Conservation (phyloP, 2,888 invertebrate genomes). For the Pheosia tremula region DNA sequence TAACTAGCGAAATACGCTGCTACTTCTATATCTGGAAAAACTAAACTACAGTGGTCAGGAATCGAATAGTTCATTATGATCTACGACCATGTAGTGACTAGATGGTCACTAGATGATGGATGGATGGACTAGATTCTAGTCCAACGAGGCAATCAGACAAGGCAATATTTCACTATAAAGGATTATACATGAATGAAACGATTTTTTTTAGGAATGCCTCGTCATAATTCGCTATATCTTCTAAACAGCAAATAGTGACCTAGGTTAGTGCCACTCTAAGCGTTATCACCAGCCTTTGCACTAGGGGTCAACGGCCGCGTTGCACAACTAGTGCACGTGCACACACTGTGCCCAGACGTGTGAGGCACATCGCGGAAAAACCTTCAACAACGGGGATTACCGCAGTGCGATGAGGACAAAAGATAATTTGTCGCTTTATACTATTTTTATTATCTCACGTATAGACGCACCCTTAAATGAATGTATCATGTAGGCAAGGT, state of each 20-base stretch:
- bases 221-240: neutral
- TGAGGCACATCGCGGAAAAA: neutral
- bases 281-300: conserved; percentile 2
- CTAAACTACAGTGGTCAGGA: no score
- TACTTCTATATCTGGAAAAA: no score
- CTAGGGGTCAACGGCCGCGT: neutral
- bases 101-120: no score
- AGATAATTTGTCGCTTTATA: neutral
- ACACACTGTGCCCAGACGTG: neutral
- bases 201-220: neutral
- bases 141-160: neutral
- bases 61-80: no score
- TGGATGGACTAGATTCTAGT: no score
- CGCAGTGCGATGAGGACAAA: neutral
- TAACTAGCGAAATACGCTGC: no score
- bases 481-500: no score
- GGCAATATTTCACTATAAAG: neutral
- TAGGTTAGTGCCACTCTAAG: neutral
- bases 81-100: no score
- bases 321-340: conserved; percentile 1
- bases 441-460: no score
- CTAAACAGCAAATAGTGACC: neutral
- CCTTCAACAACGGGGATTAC: conserved; percentile 3
- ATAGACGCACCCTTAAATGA: no score
- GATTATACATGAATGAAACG: no score